Evolutionary conservation across 2,113 vertebrate genomes (phyloP).

Genomic region (Pterophyllum scalare): DNA sequence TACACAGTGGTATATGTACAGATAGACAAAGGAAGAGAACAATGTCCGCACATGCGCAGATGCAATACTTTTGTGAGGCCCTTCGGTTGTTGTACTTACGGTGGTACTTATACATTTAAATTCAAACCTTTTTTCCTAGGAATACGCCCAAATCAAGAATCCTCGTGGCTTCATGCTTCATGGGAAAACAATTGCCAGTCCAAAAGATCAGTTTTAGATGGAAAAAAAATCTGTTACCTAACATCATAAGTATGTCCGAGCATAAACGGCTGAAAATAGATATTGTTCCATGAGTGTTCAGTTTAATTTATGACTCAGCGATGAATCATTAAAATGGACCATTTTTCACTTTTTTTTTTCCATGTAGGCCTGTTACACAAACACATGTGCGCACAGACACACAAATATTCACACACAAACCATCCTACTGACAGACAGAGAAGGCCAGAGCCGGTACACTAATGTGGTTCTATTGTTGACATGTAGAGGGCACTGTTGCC

Average conservation of each 20-base stretch:
- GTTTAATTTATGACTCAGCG: constrained; percentile 34
- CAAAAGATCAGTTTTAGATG: constrained; percentile 4
- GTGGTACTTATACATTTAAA: background rate
- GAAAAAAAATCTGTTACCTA: constrained; percentile 19
- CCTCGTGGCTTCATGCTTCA: background rate
- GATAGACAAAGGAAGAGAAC: constrained; percentile 3
- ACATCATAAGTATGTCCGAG: constrained; percentile 21
- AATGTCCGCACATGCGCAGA: background rate
- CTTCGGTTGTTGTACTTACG: background rate
- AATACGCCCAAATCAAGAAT: background rate
- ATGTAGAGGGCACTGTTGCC: constrained; percentile 75
- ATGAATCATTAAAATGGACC: constrained; percentile 15
- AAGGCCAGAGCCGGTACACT: constrained; percentile 14
- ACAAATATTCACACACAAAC: background rate
- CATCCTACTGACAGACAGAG: background rate
- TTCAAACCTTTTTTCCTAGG: background rate
- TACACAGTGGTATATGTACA: constrained; percentile 8
- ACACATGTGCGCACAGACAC: background rate
- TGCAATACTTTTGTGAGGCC: background rate
- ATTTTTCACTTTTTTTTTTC: background rate
- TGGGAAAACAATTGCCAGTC: background rate
- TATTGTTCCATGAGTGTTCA: constrained; percentile 1
- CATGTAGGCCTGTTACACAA: background rate
- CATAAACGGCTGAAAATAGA: constrained; percentile 19
- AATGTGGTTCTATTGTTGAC: constrained; percentile 5